Evolutionary conservation across 64 coral and sea anemone species (phyloP), one percentile per base, ranked within the genome.

Genomic region (Stichodactyla mertensii): DNA sequence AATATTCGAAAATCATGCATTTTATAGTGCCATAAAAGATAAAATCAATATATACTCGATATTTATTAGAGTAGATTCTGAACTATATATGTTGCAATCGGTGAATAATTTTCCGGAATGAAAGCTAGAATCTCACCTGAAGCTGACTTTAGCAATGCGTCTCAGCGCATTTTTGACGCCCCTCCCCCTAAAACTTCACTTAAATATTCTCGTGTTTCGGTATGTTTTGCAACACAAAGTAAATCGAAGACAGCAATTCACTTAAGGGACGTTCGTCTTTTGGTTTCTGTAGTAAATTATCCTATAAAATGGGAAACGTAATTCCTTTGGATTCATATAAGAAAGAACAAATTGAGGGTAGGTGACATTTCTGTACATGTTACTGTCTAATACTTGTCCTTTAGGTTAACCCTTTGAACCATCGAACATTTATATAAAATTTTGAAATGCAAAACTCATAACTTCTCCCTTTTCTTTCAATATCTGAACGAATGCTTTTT

Each of bases 281-380:
- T 71, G 10, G n/a, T 71, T 71, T 71, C 7, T 31, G 26, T 31
- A 11, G 1, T 26, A 31, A 2, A 69, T 36, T 9, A 13, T 74
- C n/a, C 56, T 58, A 12, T 26, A 28, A 54, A 26, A 97, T 97
- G 95, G 95, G 95, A 18, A 97, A 97, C 57, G 82, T 97, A 51
- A 79, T 97, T 67, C 92, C 92, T 11, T 26, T 93, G 6, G 92
- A 97, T 14, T 52, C 59, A 12, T 9, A 70, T 58, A 97, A 91
- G 59, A 91, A 93, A 57, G 92, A 97, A 66, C 53, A 88, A 88
- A 97, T 97, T 61, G 95, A 97, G 89, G 95, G 95, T 89, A 83
- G 86, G 78, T 74, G 10, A n/a, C n/a, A 66, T 66, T 74, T 28
- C 1, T 26, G 22, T 66, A 0, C 22, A n/a, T 22, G 19, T n/a